These are phyloP conservation scores for Clistopyga incitator DNA, from an alignment of 2,888 invertebrate genomes.

Conservation along the genomic window DNA sequence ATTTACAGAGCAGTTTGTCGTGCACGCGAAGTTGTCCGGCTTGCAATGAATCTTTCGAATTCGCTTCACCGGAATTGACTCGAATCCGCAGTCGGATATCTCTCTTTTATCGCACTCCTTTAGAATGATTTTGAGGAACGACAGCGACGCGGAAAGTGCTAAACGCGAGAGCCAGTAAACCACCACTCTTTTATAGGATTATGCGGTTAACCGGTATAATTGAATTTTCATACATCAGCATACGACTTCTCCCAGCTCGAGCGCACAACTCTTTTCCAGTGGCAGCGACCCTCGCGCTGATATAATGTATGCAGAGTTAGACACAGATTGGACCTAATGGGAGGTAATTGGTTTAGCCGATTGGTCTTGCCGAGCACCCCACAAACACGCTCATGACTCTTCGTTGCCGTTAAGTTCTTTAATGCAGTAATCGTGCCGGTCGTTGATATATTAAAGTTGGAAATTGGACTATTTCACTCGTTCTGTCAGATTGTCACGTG, in stretches of 20 bases:
- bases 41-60: background rate
- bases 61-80: background rate
- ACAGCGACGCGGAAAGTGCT: constrained; percentile 48
- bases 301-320: constrained; percentile 61
- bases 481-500: no score
- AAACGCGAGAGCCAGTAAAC: constrained; percentile 67
- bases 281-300: constrained; percentile 19
- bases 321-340: constrained; percentile 66
- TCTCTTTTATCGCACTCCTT: background rate
- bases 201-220: constrained; percentile 72
- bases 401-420: background rate
- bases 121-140: background rate
- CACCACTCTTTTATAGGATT: constrained; percentile 71
- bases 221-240: constrained; percentile 74
- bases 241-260: constrained; percentile 62
- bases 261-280: constrained; percentile 10
- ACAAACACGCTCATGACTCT: background rate
- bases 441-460: background rate
- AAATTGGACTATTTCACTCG: no score
- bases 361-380: constrained; percentile 4
- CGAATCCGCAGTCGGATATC: background rate
- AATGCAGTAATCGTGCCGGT: background rate
- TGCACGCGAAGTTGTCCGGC: background rate
- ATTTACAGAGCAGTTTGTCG: constrained; percentile 35
- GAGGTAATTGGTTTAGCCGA: constrained; percentile 61